Percentiles rank a stretch among this genome's conserved stretches.
phyloP scores from a whole-genome alignment of 2,797 vertebrate genomes.

The Chanos chanos region DNA sequence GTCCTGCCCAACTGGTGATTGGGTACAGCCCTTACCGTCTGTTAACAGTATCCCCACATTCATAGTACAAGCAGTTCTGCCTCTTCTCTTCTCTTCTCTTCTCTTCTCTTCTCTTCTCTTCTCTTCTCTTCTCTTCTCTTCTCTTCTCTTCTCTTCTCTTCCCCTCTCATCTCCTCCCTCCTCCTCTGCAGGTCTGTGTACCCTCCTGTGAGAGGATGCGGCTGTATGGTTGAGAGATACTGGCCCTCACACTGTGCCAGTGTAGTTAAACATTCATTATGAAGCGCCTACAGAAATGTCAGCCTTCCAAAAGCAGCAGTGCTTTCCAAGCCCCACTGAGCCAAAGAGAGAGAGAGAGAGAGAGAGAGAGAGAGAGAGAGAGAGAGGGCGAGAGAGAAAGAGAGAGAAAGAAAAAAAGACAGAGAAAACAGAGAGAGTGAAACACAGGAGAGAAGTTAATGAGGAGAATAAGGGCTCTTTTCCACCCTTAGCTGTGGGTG shows the following conservation, averaged over 20 bases:
- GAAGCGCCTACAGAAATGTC: conserved; percentile 65
- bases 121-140: conserved; percentile 24
- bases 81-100: conserved; percentile 22
- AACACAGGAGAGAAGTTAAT: no score
- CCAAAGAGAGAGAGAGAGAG: background rate
- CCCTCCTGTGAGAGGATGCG: no score
- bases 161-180: background rate
- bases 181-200: background rate
- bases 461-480: no score
- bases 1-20: no score
- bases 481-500: background rate
- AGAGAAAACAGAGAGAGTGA: conserved; percentile 7
- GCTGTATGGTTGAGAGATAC: no score
- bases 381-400: conserved; percentile 12
- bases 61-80: no score
- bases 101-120: background rate
- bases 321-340: conserved; percentile 39
- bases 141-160: background rate
- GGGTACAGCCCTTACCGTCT: no score
- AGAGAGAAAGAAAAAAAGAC: conserved; percentile 27
- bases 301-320: conserved; percentile 65
- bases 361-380: background rate
- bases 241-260: conserved; percentile 65
- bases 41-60: no score
- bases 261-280: conserved; percentile 65